A percentile compares a stretch with the other conserved stretches of the same genome.
Evolutionary conservation across 35 echinoderm and acorn worm species (phyloP).

Genomic region (Holothuria glaberrima): DNA sequence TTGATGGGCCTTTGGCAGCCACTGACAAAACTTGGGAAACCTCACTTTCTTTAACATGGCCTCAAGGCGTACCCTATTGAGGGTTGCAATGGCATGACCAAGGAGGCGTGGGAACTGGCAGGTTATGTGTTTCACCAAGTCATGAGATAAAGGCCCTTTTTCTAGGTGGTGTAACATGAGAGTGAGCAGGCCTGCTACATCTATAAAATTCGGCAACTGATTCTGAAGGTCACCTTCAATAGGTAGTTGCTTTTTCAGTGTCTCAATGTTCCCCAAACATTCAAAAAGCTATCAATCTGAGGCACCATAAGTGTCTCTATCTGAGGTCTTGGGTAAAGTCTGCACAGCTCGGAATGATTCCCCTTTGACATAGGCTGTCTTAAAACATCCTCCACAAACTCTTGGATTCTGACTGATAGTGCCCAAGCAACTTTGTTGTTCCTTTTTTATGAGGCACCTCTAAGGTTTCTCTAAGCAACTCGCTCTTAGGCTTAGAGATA

Average conservation of each 20-base stretch:
- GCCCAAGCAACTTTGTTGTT: background rate
- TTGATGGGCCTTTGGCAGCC: too few species aligned
- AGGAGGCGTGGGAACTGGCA: background rate
- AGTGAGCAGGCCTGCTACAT: conserved; percentile 1
- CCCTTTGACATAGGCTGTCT: too few species aligned
- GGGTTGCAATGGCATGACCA: conserved; percentile 1
- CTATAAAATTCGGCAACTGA: background rate
- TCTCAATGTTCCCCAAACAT: background rate
- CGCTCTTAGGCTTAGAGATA: background rate
- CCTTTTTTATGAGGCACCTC: background rate
- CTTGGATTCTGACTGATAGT: background rate
- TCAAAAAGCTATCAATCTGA: conserved; percentile 16
- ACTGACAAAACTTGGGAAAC: background rate
- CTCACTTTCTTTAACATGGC: conserved; percentile 10
- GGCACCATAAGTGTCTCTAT: too few species aligned
- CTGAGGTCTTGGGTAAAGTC: too few species aligned
- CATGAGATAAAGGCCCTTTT: too few species aligned
- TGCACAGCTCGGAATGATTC: too few species aligned
- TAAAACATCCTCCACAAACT: too few species aligned
- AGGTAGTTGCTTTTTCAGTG: background rate
- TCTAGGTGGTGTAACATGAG: conserved; percentile 34
- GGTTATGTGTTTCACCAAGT: too few species aligned
- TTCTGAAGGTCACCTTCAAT: conserved; percentile 18
- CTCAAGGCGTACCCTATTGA: background rate
- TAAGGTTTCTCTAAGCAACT: background rate